Evolutionary conservation across 2,113 vertebrate species (phyloP), one percentile per base, ranked within the genome.

Genomic region (Nesoenas mayeri): DNA sequence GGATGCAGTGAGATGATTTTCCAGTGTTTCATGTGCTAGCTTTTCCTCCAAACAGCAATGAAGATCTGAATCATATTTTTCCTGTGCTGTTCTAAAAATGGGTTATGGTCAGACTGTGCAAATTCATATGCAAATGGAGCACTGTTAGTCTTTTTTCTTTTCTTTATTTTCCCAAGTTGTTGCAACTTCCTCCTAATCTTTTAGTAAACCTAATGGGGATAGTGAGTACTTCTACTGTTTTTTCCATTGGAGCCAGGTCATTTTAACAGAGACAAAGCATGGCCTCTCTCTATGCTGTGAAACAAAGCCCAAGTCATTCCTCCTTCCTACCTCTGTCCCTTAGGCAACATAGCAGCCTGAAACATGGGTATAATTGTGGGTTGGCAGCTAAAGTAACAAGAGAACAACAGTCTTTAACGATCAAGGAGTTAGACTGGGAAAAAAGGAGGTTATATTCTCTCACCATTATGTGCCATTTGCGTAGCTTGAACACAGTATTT

Each of bases 21-120:
- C 62, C 72, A 56, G 0, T 17, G 12, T 69, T 92, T 86, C 65
- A 18, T 80, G 72, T 57, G 32, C 36, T 89, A 85, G 61, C 31
- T 91, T 87, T 90, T 62, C 56, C 90, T 90, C 90, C 83, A 64
- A 94, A 72, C 84, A 89, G 44, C 88, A 87, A 84, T 95, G 88
- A 93, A 75, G 69, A 69, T 69, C 72, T 88, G 72, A 88, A 95
- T 96, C 26, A 22, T 88, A 86, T 88, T 92, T 96, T 95, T 78
- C 93, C 95, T 88, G 65, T 87, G 90, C 48, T 94, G 72, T 96
- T 93, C 88, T 93, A 96, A 96, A 95, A 95, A 91, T 60, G 50
- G 85, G 13, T 95, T 94, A 96, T 95, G 88, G 85, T 85, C 75
- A 86, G 79, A 74, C 72, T 81, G 92, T 72, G 93, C 38, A 95